These are phyloP conservation scores for Clarias batrachus DNA, from an alignment of 2,113 vertebrate species.

Conservation along the genomic window DNA sequence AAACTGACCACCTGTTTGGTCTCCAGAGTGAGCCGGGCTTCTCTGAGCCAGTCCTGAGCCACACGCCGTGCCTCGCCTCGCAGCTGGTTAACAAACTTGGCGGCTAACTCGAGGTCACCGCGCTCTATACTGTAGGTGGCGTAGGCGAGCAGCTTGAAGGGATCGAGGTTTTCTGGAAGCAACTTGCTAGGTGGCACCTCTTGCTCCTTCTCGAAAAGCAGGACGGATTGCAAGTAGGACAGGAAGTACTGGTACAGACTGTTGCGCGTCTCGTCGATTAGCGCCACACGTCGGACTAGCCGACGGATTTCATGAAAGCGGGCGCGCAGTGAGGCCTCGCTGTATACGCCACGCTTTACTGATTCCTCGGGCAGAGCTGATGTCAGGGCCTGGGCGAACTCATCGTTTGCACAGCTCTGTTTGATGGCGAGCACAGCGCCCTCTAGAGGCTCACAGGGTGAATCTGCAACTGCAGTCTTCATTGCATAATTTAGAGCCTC, in stretches of 20 bases:
- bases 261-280: conserved; percentile 90
- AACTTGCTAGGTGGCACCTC: conserved; percentile 81
- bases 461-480: conserved; percentile 72
- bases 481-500: conserved; percentile 85
- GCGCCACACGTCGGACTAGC: conserved; percentile 84
- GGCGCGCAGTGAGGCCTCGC: conserved; percentile 85
- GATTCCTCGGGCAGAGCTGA: conserved; percentile 83
- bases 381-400: conserved; percentile 82
- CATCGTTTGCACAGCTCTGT: conserved; percentile 75
- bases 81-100: conserved; percentile 93
- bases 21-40: conserved; percentile 90
- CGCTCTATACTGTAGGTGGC: conserved; percentile 91
- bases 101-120: conserved; percentile 91
- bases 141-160: conserved; percentile 88
- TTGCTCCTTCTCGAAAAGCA: conserved; percentile 81
- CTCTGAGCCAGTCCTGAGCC: conserved; percentile 89
- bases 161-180: conserved; percentile 78
- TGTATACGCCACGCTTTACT: conserved; percentile 85
- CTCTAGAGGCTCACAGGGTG: conserved; percentile 79
- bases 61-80: conserved; percentile 87
- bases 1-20: conserved; percentile 88
- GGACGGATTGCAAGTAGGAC: conserved; percentile 90
- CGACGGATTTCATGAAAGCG: conserved; percentile 83
- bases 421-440: conserved; percentile 76
- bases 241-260: conserved; percentile 95